A percentile compares a stretch with the other conserved stretches of the same genome.
Conservation (phyloP, 2,888 invertebrate species). For the Drosophila multiciliata region DNA sequence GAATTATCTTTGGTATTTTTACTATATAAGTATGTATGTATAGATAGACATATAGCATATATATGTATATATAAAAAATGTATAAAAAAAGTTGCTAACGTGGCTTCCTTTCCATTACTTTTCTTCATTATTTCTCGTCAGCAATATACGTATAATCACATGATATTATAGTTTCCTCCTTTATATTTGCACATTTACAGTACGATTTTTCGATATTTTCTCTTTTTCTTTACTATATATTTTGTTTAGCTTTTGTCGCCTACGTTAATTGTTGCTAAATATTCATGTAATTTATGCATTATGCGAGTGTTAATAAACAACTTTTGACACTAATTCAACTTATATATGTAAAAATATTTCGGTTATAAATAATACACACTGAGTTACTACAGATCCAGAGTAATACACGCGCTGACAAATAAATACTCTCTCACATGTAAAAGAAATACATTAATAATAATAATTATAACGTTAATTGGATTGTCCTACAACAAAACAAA, state of each 20-base stretch:
- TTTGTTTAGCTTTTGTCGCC: constrained; percentile 52
- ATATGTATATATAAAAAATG: constrained; percentile 35
- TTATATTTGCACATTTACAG: constrained; percentile 67
- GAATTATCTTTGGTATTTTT: constrained; percentile 79
- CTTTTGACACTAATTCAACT: constrained; percentile 63
- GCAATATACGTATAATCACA: constrained; percentile 67
- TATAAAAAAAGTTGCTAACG: constrained; percentile 64
- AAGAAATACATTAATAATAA: constrained; percentile 29
- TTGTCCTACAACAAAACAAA: constrained; percentile 57
- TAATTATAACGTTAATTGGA: constrained; percentile 55
- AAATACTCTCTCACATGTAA: constrained; percentile 41
- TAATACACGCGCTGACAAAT: constrained; percentile 50
- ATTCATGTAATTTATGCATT: constrained; percentile 51
- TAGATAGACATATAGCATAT: constrained; percentile 33
- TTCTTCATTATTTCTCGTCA: constrained; percentile 33
- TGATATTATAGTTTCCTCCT: constrained; percentile 62
- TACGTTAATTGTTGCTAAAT: constrained; percentile 69
- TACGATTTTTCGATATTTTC: constrained; percentile 33
- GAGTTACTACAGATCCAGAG: constrained; percentile 58
- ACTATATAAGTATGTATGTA: constrained; percentile 66
- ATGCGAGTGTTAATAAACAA: constrained; percentile 63
- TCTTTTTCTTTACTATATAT: constrained; percentile 38
- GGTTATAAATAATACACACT: constrained; percentile 68
- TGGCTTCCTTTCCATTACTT: constrained; percentile 33
- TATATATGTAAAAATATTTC: constrained; percentile 64